These are phyloP conservation scores for Spondyliosoma cantharus DNA, from an alignment of 2,797 vertebrate species.

Conservation along the genomic window DNA sequence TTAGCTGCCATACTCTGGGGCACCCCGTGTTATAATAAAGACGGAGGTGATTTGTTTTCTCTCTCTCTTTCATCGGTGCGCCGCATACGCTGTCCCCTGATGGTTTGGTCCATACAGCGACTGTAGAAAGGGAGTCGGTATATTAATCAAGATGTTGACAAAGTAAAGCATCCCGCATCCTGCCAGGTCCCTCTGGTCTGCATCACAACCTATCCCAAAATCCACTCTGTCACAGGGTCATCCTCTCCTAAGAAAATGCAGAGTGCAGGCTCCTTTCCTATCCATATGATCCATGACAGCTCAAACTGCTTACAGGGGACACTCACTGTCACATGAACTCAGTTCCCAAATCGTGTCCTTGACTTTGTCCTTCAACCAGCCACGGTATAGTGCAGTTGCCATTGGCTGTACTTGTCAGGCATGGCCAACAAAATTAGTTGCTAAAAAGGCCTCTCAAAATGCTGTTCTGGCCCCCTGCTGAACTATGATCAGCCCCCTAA, in stretches of 20 bases:
- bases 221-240: slow-evolving; percentile 46
- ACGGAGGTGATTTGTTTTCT: slow-evolving; percentile 76
- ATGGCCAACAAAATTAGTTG: slow-evolving; percentile 58
- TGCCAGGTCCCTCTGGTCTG: slow-evolving; percentile 71
- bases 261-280: slow-evolving; percentile 27
- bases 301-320: slow-evolving; percentile 39
- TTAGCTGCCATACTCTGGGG: slow-evolving; percentile 79
- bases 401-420: slow-evolving; percentile 48
- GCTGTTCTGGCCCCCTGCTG: slow-evolving; percentile 43
- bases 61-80: slow-evolving; percentile 62
- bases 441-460: slow-evolving; percentile 44
- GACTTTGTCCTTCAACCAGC: slow-evolving; percentile 71
- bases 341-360: slow-evolving; percentile 68
- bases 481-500: slow-evolving; percentile 60
- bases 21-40: slow-evolving; percentile 76
- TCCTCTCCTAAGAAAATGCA: slow-evolving; percentile 19
- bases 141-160: slow-evolving; percentile 86
- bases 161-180: slow-evolving; percentile 66
- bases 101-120: slow-evolving; percentile 73
- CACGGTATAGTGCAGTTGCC: slow-evolving; percentile 32
- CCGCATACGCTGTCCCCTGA: slow-evolving; percentile 73
- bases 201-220: slow-evolving; percentile 62
- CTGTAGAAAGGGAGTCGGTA: slow-evolving; percentile 71
- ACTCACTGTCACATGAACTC: slow-evolving; percentile 52
- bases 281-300: slow-evolving; percentile 40